Conservation (phyloP, 2,797 vertebrate genomes). For the Semaprochilodus insignis region DNA sequence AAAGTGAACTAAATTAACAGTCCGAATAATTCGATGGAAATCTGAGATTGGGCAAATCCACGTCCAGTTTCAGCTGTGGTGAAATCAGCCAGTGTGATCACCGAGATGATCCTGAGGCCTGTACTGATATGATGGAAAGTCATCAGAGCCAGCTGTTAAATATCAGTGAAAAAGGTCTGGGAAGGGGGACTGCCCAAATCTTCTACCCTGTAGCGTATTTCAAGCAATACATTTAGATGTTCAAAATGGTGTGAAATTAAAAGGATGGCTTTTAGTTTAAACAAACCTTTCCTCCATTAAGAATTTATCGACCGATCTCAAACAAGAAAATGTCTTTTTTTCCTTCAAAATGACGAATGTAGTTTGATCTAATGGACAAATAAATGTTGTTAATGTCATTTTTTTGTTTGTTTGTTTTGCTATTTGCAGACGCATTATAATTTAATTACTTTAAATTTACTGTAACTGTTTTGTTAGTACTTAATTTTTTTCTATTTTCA, state of each 20-base stretch:
- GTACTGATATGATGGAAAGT: constrained; percentile 35
- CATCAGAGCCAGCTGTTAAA: constrained; percentile 25
- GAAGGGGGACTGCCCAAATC: constrained; percentile 48
- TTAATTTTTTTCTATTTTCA: constrained; percentile 67
- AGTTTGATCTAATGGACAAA: constrained; percentile 28
- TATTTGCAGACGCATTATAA: constrained; percentile 69
- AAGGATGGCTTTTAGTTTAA: constrained; percentile 34
- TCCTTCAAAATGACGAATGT: constrained; percentile 35
- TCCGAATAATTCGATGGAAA: constrained; percentile 45
- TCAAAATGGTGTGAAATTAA: constrained; percentile 26
- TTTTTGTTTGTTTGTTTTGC: constrained; percentile 53
- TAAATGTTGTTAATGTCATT: constrained; percentile 49
- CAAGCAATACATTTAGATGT: constrained; percentile 43
- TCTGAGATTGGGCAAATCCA: constrained; percentile 54
- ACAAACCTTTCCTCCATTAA: constrained; percentile 42
- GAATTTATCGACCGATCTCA: constrained; percentile 32
- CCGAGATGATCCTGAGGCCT: constrained; percentile 20
- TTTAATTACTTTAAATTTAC: constrained; percentile 71
- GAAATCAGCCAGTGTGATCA: constrained; percentile 10
- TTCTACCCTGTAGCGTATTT: constrained; percentile 56
- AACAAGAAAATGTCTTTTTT: constrained; percentile 24
- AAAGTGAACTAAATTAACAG: constrained; percentile 46
- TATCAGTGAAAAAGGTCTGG: neutral
- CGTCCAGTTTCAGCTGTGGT: constrained; percentile 31
- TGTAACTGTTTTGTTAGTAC: constrained; percentile 68